Conservation (phyloP, 1,140 invertebrate genomes). For the Meloidogyne hapla region DNA sequence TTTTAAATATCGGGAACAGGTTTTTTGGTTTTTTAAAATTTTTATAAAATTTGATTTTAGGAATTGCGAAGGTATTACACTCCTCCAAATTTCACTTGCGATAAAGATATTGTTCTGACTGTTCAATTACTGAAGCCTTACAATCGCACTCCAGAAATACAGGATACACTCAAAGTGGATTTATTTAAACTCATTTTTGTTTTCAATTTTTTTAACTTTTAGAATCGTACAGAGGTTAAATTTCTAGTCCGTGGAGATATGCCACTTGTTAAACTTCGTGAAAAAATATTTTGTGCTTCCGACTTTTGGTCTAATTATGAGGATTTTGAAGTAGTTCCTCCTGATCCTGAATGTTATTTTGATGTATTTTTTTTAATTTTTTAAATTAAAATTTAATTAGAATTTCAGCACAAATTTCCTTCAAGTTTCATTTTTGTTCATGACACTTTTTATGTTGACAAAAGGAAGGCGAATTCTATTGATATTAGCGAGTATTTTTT, state of each 20-base stretch:
- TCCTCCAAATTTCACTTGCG: neutral
- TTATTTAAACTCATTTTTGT: conserved; percentile 18
- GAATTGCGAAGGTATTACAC: conserved; percentile 37
- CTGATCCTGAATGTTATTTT: conserved; percentile 47
- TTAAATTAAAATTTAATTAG: neutral
- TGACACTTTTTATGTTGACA: conserved; percentile 66
- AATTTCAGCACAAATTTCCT: conserved; percentile 64
- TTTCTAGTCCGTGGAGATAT: conserved; percentile 64
- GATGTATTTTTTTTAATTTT: conserved; percentile 31
- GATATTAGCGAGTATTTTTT: conserved; percentile 64
- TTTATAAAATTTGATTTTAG: conserved; percentile 10
- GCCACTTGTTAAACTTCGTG: conserved; percentile 61
- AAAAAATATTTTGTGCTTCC: conserved; percentile 64
- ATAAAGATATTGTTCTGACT: conserved; percentile 44
- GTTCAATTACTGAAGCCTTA: conserved; percentile 44
- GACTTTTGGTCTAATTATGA: conserved; percentile 63
- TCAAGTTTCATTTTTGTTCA: conserved; percentile 66
- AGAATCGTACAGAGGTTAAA: conserved; percentile 57
- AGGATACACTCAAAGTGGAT: conserved; percentile 16
- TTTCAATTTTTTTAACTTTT: conserved; percentile 21
- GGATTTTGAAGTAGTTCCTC: conserved; percentile 58
- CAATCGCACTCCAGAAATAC: conserved; percentile 30
- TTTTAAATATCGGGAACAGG: conserved; percentile 49
- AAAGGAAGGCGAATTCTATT: conserved; percentile 53
- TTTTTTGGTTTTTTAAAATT: neutral